Evolutionary conservation across 2,113 vertebrate genomes (phyloP).

Genomic region (Brachypodius melanocephalos): DNA sequence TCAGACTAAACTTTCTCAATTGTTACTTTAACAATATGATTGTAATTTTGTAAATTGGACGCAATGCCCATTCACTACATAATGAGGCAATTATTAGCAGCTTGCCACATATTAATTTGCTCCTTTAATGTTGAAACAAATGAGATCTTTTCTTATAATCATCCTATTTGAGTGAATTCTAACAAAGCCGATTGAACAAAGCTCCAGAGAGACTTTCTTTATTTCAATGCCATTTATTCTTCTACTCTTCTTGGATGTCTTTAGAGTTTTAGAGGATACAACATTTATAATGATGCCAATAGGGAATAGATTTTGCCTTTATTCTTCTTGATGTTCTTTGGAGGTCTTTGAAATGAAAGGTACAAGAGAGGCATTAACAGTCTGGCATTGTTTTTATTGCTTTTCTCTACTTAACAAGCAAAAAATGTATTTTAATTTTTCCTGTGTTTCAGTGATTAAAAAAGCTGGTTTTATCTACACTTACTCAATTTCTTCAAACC

Average conservation of each 20-base stretch:
- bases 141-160: conserved; percentile 76
- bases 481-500: conserved; percentile 57
- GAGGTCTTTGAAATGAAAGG: conserved; percentile 75
- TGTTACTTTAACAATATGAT: conserved; percentile 57
- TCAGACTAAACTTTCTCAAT: conserved; percentile 51
- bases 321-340: conserved; percentile 72
- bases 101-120: conserved; percentile 72
- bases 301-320: conserved; percentile 74
- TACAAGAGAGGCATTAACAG: conserved; percentile 75
- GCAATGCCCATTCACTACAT: conserved; percentile 62
- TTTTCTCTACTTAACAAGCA: conserved; percentile 65
- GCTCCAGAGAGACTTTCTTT: conserved; percentile 69
- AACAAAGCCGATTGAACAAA: conserved; percentile 70
- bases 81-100: conserved; percentile 72
- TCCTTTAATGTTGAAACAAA: conserved; percentile 75
- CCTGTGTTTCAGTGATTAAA: conserved; percentile 67
- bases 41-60: conserved; percentile 63
- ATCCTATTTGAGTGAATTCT: conserved; percentile 72
- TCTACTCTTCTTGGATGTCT: conserved; percentile 56
- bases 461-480: conserved; percentile 48
- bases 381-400: conserved; percentile 75
- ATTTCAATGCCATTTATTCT: conserved; percentile 70
- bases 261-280: conserved; percentile 71
- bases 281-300: conserved; percentile 73
- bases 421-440: conserved; percentile 76